These are phyloP conservation scores for Tetramorium parvispinum DNA, from an alignment of 1,140 invertebrate species.

Conservation along the genomic window DNA sequence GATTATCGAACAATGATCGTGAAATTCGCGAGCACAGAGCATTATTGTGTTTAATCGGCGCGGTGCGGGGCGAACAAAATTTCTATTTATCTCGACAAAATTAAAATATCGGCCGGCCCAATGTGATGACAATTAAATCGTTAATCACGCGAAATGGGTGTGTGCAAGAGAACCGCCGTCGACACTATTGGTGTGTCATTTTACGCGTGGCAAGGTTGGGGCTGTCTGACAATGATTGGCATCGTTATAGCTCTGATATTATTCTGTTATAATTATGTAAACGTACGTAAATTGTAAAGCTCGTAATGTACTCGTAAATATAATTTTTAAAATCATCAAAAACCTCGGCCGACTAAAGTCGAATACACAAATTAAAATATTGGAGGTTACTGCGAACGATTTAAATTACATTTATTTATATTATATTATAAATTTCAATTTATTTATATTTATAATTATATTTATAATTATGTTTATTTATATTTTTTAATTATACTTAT, in stretches of 20 bases:
- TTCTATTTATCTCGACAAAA: conserved; percentile 5
- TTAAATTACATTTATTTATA: conserved; percentile 5
- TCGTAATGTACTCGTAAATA: no score
- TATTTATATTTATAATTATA: background rate
- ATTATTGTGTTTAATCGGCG: background rate
- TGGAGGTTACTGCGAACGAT: conserved; percentile 6
- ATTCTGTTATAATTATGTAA: conserved; percentile 60
- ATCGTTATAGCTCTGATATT: conserved; percentile 45
- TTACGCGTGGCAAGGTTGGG: conserved; percentile 68
- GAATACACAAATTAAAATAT: background rate
- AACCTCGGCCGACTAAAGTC: background rate
- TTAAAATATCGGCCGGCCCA: conserved; percentile 21
- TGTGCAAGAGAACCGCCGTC: conserved; percentile 12
- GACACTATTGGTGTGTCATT: conserved; percentile 4
- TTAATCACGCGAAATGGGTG: conserved; percentile 34
- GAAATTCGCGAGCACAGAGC: background rate
- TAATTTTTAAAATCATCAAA: background rate
- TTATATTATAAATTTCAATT: background rate
- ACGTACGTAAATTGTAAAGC: conserved; percentile 46
- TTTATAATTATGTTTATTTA: background rate
- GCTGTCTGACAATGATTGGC: conserved; percentile 55
- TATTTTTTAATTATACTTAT: background rate
- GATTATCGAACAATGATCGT: conserved; percentile 37
- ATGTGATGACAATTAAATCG: conserved; percentile 40
- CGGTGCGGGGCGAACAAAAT: background rate